Base-by-base conservation (phyloP, 2,113 vertebrate genomes). In the Mustelus asterias region DNA sequence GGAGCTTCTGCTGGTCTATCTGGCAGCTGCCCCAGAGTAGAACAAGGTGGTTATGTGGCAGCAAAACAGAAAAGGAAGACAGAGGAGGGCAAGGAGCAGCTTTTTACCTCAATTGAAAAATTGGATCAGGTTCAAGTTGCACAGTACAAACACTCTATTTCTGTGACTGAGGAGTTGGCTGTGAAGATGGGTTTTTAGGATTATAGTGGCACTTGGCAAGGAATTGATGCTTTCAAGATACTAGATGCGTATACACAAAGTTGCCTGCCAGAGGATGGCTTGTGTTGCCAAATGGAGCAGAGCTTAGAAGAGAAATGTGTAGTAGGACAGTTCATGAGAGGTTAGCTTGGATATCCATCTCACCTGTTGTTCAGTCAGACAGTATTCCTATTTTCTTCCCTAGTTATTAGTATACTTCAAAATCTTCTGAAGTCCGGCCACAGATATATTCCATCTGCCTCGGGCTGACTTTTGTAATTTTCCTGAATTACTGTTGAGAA, bases 1-100 rank as follows among this genome's bases (percentile, higher is more conserved):
- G 22, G 96, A 96, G 95, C 97, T 97, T 97, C 96, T 97, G 96
- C 96, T 97, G 96, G 96, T 89, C 0, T 96, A 96, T 24, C 33
- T 78, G 96, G 96, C 96, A 96, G 96, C 97, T 97, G 96, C 96
- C 96, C 95, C 96, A 97, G 80, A 96, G 97, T 96, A 92, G 60
- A 96, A 96, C 96, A 96, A 96, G 96, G 96, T 96, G 96, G 97
- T 80, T 41, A 86, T n/a, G 69, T 85, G 95, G 60, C 72, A 86
- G n/a, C 37, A 80, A n/a, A 58, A 67, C 76, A 44, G 78, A 58
- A 33, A 96, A 96, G 96, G 96, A 3, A 60, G 92, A 58, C 63
- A 65, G 63, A 94, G 92, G 69, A 95, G 94, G 69, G 94, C 94
- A 97, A 96, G 94, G 90, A 96, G 96, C 97, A 96, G 26, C 48